Base-by-base conservation (phyloP, 2,113 vertebrate genomes). In the Spilogale gracilis region DNA sequence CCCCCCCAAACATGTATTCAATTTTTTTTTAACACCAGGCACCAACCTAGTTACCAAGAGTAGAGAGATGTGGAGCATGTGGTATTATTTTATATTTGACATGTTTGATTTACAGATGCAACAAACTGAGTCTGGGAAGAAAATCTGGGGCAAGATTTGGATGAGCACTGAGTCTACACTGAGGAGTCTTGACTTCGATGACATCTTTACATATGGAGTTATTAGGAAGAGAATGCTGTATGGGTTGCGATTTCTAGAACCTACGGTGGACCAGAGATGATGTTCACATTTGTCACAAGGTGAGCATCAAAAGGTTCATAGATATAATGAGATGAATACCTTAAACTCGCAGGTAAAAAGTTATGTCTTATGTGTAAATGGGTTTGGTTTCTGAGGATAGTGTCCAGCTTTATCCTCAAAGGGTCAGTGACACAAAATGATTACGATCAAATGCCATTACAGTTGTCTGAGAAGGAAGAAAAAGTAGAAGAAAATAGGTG, bases 321-420 rank as follows among this genome's bases (percentile, higher is more conserved):
- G 16, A 78, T 48, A 25, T 81, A 81, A 63, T 81, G 54, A 92
- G 13, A 30, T 10, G 11, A 94, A 45, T 67, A 54, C 9, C 3
- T 32, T 91, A 73, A 81, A 54, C 13, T 78, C 91, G 18, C 2
- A 94, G 38, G 21, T 48, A n/a, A 69, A 91, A 84, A 80, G 23
- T 38, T 67, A 8, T 69, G 27, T 88, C 43, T 82, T 48, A 30
- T 38, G 16, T 65, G 27, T 20, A 48, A 52, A 48, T 73, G 74
- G 80, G 43, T 30, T 94, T 92, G 25, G 60, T 78, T 95, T 45
- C 80, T 85, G 27, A 89, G 21, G 20, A 83, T 12, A 71, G 2
- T 56, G 3, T 58, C 13, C 3, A 84, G 54, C 14, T 78, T 94
- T 89, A 48, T 73, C 90, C 85, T 95, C 58, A 95, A 95, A 78